phyloP scores from a whole-genome alignment of 2,888 invertebrate species.

The Penaeus monodon region DNA sequence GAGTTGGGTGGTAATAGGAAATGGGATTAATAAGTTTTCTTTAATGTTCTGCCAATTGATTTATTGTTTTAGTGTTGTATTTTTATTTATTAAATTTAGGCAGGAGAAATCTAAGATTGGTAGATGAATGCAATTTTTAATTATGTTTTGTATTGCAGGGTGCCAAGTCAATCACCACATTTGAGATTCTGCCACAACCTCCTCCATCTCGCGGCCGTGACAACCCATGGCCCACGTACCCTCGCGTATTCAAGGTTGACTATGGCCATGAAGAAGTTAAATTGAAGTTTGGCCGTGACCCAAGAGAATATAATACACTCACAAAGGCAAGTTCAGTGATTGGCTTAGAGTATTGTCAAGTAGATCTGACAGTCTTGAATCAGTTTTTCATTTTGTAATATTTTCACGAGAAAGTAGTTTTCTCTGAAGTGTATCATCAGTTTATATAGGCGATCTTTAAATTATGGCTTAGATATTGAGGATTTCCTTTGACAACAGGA shows the following conservation, averaged over 20 bases:
- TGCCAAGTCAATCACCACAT: conserved; percentile 91
- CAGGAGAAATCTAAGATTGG: background rate
- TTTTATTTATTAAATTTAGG: background rate
- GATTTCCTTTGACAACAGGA: conserved; percentile 73
- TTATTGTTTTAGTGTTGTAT: background rate
- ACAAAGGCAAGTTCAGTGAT: conserved; percentile 74
- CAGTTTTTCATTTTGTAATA: too few relatives aligned
- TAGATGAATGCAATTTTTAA: background rate
- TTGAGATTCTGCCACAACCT: conserved; percentile 97
- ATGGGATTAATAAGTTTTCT: too few relatives aligned
- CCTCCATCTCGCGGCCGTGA: conserved; percentile 83
- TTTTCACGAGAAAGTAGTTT: too few relatives aligned
- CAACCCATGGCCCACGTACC: conserved; percentile 99
- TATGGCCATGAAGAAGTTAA: conserved; percentile 98
- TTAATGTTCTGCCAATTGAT: too few relatives aligned
- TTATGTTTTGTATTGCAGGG: conserved; percentile 76
- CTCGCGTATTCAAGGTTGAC: conserved; percentile 91
- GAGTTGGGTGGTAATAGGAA: conserved; percentile 42
- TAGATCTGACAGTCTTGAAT: too few relatives aligned
- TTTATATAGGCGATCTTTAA: too few relatives aligned
- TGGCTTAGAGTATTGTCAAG: conserved; percentile 7
- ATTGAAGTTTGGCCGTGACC: conserved; percentile 91
- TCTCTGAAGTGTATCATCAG: too few relatives aligned
- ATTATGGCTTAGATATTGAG: too few relatives aligned
- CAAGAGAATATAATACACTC: conserved; percentile 91